Conservation (phyloP, 2,113 vertebrate species). For the Peromyscus leucopus region DNA sequence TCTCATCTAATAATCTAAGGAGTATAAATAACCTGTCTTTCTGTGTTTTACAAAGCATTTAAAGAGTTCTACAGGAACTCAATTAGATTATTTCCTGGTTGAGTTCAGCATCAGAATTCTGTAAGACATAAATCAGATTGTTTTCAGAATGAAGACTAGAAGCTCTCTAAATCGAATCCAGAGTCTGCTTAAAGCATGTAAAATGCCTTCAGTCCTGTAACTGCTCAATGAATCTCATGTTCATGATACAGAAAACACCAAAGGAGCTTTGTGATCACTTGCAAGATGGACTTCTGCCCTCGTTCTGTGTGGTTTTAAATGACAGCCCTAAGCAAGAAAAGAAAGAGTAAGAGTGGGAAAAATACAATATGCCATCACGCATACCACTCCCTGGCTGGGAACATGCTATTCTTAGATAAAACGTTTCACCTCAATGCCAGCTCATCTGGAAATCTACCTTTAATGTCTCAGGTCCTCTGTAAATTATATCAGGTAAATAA, state of each 20-base stretch:
- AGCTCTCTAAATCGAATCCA: conserved; percentile 12
- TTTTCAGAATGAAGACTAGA: conserved; percentile 59
- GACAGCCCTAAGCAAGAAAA: not conserved
- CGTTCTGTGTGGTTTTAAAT: conserved; percentile 39
- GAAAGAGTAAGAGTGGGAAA: not conserved
- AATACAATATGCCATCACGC: not conserved
- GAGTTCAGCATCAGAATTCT: conserved; percentile 47
- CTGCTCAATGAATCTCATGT: conserved; percentile 52
- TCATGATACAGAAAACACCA: not conserved
- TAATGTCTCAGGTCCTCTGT: not conserved
- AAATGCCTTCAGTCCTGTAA: conserved; percentile 6
- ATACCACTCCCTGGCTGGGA: not conserved
- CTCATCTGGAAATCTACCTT: not conserved
- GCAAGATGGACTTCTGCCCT: conserved; percentile 5
- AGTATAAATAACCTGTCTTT: conserved; percentile 55
- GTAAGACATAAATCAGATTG: conserved; percentile 48
- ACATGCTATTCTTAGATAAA: not conserved
- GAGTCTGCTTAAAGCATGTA: conserved; percentile 39
- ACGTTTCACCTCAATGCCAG: not conserved
- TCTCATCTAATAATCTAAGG: conserved; percentile 34
- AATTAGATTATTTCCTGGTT: conserved; percentile 40
- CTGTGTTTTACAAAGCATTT: conserved; percentile 33
- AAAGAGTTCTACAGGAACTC: conserved; percentile 11
- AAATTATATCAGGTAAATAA: not conserved
- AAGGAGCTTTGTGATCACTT: conserved; percentile 21